These are phyloP conservation scores for Glaucopsyche alexis DNA, from an alignment of 2,888 invertebrate species.

Conservation along the genomic window DNA sequence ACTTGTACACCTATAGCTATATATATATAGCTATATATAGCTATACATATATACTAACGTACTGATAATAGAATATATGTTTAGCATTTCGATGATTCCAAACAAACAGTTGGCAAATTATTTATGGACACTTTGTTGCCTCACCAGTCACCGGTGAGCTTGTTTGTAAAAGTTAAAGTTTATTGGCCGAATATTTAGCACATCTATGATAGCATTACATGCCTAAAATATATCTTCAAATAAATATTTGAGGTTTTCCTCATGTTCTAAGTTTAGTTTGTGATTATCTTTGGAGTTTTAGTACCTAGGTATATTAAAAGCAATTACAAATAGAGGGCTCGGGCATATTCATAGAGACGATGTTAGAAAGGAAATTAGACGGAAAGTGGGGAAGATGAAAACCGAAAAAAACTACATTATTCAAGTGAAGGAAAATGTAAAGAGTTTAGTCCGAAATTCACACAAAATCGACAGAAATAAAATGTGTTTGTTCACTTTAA, in stretches of 20 bases:
- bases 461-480: no score
- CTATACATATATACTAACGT: no score
- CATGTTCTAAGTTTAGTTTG: not conserved
- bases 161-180: not conserved
- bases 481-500: no score
- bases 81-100: conserved; percentile 4
- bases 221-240: not conserved
- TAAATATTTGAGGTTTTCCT: conserved; percentile 9
- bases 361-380: no score
- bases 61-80: no score
- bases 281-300: not conserved
- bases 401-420: no score
- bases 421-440: no score
- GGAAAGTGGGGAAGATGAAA: no score
- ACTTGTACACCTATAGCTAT: not conserved
- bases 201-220: not conserved
- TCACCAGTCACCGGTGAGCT: not conserved
- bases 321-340: no score
- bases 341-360: no score
- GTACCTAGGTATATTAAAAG: not conserved
- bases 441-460: no score
- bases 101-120: not conserved
- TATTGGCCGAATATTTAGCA: not conserved
- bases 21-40: not conserved
- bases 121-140: not conserved